Evolutionary conservation across 2,113 vertebrate species (phyloP).

Genomic region (Austrofundulus limnaeus): DNA sequence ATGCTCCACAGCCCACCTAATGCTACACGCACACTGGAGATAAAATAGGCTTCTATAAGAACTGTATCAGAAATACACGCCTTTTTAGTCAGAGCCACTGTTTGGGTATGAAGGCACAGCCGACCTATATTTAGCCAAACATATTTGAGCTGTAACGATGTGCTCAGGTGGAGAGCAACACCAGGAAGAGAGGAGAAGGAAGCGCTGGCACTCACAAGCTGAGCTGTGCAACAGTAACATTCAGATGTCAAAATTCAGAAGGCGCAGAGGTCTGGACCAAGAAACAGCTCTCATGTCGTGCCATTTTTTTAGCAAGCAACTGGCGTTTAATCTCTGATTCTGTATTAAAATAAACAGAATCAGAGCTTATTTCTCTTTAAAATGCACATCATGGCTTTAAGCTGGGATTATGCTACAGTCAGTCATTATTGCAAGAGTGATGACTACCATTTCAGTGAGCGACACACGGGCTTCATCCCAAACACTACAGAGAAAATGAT

Average conservation of each 20-base stretch:
- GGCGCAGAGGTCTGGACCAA: neutral
- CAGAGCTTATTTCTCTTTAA: neutral
- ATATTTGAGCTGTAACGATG: constrained; percentile 12
- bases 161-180: constrained; percentile 4
- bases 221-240: constrained; percentile 3
- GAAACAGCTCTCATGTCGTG: neutral
- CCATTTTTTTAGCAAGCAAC: neutral
- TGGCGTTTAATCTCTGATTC: neutral
- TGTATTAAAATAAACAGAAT: neutral
- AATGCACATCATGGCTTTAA: neutral
- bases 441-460: neutral
- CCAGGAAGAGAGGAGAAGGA: constrained; percentile 5
- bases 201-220: neutral
- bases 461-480: neutral
- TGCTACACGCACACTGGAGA: neutral
- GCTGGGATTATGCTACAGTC: neutral
- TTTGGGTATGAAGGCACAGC: neutral
- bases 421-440: neutral
- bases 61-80: neutral
- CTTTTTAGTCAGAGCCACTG: constrained; percentile 4
- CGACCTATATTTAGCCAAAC: constrained; percentile 16
- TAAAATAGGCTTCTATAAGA: neutral
- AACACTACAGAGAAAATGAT: no score
- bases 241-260: neutral
- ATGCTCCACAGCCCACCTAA: neutral